phyloP scores from a whole-genome alignment of 2,888 invertebrate species.

The Scaptomyza tumidula region DNA sequence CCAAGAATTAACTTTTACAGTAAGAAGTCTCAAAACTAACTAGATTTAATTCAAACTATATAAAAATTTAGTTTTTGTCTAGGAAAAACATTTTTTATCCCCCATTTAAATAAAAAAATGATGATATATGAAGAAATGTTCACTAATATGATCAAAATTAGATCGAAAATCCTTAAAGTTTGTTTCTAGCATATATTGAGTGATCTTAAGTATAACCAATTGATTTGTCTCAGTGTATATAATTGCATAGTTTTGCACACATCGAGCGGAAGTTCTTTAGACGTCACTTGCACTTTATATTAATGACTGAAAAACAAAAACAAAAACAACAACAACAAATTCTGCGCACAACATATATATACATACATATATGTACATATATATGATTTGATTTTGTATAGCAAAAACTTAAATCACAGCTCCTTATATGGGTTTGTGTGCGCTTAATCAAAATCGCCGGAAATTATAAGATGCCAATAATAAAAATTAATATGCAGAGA shows the following conservation, averaged over 20 bases:
- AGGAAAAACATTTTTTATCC: too few species aligned
- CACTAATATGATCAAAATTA: too few species aligned
- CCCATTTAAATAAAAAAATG: too few species aligned
- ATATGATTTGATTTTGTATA: neutral
- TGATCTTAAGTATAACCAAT: too few species aligned
- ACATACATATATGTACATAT: neutral
- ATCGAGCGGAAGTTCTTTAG: slow-evolving; percentile 46
- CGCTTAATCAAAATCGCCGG: slow-evolving; percentile 67
- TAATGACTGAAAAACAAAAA: slow-evolving; percentile 30
- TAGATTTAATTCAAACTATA: too few species aligned
- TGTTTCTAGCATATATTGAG: too few species aligned
- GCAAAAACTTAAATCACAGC: slow-evolving; percentile 53
- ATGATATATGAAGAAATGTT: too few species aligned
- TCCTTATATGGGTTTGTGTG: slow-evolving; percentile 45
- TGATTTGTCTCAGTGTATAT: slow-evolving; percentile 23
- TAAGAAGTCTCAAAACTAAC: too few species aligned
- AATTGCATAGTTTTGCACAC: slow-evolving; percentile 24
- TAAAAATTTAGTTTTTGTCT: too few species aligned
- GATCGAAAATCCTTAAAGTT: too few species aligned
- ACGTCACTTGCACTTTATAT: slow-evolving; percentile 57
- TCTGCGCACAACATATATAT: neutral
- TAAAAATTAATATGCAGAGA: slow-evolving; percentile 78
- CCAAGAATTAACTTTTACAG: too few species aligned
- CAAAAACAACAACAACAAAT: too few species aligned
- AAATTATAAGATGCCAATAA: slow-evolving; percentile 70